phyloP scores from a whole-genome alignment of 2,113 vertebrate species.

The Psammodynastes pulverulentus region DNA sequence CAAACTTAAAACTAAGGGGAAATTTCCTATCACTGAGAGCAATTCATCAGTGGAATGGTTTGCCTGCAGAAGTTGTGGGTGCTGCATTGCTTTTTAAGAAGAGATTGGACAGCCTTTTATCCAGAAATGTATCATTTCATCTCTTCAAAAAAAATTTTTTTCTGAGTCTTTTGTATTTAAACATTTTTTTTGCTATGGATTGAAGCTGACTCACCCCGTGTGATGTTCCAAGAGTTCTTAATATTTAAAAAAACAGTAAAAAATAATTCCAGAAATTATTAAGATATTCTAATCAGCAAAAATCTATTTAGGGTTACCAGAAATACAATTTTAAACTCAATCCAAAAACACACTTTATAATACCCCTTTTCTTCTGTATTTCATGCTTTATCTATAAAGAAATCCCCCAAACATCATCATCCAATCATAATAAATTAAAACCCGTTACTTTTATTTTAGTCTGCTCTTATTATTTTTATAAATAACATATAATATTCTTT shows the following conservation, averaged over 20 bases:
- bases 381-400: neutral
- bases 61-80: neutral
- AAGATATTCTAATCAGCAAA: neutral
- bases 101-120: neutral
- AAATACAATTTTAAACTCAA: neutral
- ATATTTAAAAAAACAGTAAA: neutral
- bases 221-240: neutral
- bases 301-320: neutral
- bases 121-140: neutral
- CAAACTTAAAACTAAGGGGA: neutral
- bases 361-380: neutral
- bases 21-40: neutral
- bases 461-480: neutral
- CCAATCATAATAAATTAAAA: neutral
- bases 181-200: neutral
- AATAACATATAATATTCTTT: neutral
- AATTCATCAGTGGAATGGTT: neutral
- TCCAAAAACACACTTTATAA: neutral
- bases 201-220: neutral
- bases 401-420: neutral
- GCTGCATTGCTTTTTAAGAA: neutral
- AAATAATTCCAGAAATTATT: neutral
- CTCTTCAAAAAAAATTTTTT: neutral
- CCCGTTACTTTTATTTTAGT: neutral
- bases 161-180: neutral